Conservation (phyloP, 2,888 invertebrate species). For the Ochropacha duplaris region DNA sequence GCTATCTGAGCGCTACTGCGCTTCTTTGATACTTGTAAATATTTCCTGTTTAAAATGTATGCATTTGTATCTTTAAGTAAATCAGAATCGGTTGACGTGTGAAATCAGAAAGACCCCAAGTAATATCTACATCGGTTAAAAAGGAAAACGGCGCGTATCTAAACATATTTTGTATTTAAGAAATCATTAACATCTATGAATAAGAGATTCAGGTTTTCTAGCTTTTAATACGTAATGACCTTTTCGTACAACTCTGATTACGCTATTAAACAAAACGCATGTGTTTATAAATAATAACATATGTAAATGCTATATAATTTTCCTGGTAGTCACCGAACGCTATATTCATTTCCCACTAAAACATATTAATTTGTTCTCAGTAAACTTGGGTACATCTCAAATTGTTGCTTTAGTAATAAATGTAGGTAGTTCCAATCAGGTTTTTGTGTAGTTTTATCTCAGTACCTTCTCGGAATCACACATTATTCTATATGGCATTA, state of each 20-base stretch:
- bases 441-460: constrained; percentile 49
- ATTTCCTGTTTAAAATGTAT: neutral
- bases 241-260: neutral
- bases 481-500: constrained; percentile 49
- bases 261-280: neutral
- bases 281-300: constrained; percentile 20
- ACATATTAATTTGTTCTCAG: constrained; percentile 52
- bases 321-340: constrained; percentile 38
- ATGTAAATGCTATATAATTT: constrained; percentile 36
- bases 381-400: constrained; percentile 30
- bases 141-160: neutral
- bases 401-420: constrained; percentile 3
- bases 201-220: neutral
- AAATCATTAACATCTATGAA: neutral
- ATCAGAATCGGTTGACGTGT: neutral
- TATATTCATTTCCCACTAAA: constrained; percentile 45
- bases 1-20: neutral
- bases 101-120: neutral
- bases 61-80: neutral
- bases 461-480: constrained; percentile 49
- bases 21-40: neutral
- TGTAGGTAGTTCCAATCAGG: constrained; percentile 26
- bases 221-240: neutral
- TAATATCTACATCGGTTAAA: neutral
- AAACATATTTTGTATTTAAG: neutral